Evolutionary conservation across 2,888 invertebrate species (phyloP).

Genomic region (Sinelater perroti): DNA sequence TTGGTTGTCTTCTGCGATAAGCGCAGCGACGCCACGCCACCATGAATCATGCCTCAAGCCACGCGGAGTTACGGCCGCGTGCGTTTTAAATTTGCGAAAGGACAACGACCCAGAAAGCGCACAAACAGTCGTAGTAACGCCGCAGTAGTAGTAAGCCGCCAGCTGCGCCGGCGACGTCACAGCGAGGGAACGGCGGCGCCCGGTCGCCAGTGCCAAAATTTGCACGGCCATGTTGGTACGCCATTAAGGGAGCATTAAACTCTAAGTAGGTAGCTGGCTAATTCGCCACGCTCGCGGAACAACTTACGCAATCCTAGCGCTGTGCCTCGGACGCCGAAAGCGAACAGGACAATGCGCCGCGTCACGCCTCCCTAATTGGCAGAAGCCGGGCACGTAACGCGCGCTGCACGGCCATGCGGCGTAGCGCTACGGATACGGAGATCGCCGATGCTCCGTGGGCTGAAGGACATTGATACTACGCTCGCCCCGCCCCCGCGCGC

Average conservation of each 20-base stretch:
- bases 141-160: conserved; percentile 3
- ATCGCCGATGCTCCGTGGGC: conserved; percentile 26
- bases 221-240: not conserved
- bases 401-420: too few relatives aligned
- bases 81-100: conserved; percentile 23
- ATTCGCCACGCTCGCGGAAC: too few relatives aligned
- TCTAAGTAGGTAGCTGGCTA: not conserved
- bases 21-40: not conserved
- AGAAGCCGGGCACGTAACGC: too few relatives aligned
- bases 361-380: too few relatives aligned
- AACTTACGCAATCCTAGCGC: too few relatives aligned
- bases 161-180: not conserved
- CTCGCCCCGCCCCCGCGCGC: conserved; percentile 33
- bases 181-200: not conserved
- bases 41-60: conserved; percentile 2
- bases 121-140: conserved; percentile 6
- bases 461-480: conserved; percentile 35
- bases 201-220: not conserved
- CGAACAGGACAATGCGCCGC: too few relatives aligned
- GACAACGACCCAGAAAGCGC: conserved; percentile 17
- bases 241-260: not conserved
- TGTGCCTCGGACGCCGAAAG: too few relatives aligned
- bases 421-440: too few relatives aligned
- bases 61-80: not conserved
- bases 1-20: too few relatives aligned